Evolutionary conservation across 2,888 invertebrate species (phyloP).

Genomic region (Lochmaea capreae): DNA sequence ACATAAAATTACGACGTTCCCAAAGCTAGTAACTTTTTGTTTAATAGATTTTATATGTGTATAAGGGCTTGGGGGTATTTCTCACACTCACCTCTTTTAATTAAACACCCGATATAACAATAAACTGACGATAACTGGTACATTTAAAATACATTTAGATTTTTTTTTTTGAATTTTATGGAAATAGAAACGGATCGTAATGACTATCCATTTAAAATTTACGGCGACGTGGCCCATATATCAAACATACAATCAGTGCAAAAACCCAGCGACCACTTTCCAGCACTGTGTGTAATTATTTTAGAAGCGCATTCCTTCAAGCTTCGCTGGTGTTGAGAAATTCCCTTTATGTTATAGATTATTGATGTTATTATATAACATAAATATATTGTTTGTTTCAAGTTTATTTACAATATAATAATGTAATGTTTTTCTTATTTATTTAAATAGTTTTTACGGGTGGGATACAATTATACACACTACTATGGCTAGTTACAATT

Average conservation of each 20-base stretch:
- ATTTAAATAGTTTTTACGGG: too few species aligned
- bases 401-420: background rate
- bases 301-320: constrained; percentile 19
- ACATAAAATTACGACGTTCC: too few species aligned
- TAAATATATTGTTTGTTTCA: background rate
- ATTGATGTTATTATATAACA: background rate
- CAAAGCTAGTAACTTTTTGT: too few species aligned
- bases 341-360: constrained; percentile 6
- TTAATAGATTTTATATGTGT: too few species aligned
- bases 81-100: too few species aligned
- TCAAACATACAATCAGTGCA: constrained; percentile 17
- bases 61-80: too few species aligned
- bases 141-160: background rate
- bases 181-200: constrained; percentile 8
- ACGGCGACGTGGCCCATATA: background rate
- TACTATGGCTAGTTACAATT: too few species aligned
- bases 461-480: too few species aligned
- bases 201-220: constrained; percentile 15
- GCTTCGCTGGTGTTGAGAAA: constrained; percentile 15
- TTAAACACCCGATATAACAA: background rate
- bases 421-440: too few species aligned
- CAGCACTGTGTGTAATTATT: constrained; percentile 20
- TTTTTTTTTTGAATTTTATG: background rate
- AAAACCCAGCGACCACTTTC: constrained; percentile 33
- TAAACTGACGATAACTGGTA: background rate